A percentile compares a stretch with the other conserved stretches of the same genome.
These are phyloP conservation scores for Dicrurus megarhynchus DNA, from an alignment of 2,113 vertebrate species.

Conservation along the genomic window DNA sequence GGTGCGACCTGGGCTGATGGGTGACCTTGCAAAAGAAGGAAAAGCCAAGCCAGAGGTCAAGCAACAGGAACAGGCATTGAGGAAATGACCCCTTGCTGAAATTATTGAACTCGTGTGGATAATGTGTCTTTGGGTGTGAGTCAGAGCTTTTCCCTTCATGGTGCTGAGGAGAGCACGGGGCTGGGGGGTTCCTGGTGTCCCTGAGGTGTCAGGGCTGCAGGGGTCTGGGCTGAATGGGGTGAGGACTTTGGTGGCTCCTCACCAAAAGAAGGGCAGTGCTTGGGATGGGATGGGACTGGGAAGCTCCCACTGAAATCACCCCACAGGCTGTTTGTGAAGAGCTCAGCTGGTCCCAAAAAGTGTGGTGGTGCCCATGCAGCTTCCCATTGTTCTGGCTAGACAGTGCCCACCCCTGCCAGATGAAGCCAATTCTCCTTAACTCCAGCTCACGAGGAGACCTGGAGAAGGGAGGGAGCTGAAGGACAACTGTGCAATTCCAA, in stretches of 20 bases:
- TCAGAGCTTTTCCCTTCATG: not conserved
- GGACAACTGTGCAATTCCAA: not conserved
- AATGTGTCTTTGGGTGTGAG: not conserved
- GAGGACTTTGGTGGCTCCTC: not conserved
- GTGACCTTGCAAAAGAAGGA: not conserved
- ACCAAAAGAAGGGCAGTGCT: not conserved
- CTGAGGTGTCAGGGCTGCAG: not conserved
- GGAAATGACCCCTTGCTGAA: not conserved
- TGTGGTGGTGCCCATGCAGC: rapidly evolving
- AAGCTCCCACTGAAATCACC: not conserved
- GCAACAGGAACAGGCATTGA: constrained; percentile 33
- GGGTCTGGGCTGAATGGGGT: not conserved
- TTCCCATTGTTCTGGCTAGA: rapidly evolving
- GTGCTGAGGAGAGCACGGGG: not conserved
- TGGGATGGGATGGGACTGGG: not conserved
- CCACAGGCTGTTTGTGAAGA: not conserved
- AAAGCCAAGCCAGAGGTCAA: not conserved
- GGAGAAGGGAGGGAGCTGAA: not conserved
- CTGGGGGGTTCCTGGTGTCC: not conserved
- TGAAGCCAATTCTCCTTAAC: not conserved
- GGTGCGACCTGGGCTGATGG: not conserved
- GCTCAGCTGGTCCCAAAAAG: not conserved
- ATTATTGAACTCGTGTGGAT: not conserved
- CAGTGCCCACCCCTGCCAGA: not conserved
- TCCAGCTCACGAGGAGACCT: rapidly evolving